Conservation (phyloP, 1,140 invertebrate genomes). For the Halyomorpha halys region DNA sequence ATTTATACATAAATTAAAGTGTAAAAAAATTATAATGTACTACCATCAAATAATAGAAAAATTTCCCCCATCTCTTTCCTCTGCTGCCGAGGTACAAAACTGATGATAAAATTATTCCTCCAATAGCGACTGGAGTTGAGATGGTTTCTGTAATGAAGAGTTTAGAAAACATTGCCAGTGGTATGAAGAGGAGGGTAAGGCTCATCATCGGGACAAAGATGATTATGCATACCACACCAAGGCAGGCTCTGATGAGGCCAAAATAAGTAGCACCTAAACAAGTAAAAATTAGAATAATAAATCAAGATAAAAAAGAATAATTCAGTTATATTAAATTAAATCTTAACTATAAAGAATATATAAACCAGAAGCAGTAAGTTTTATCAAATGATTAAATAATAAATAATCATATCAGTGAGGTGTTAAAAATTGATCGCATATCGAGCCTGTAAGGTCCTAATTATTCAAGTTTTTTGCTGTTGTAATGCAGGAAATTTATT, state of each 20-base stretch:
- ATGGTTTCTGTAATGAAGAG: background rate
- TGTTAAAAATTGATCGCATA: too few species aligned
- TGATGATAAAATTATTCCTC: background rate
- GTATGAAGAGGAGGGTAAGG: conserved; percentile 57
- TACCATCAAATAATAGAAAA: background rate
- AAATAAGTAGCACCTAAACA: conserved; percentile 40
- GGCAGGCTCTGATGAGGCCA: conserved; percentile 59
- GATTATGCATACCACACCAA: conserved; percentile 64
- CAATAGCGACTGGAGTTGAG: background rate
- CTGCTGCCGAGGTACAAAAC: background rate
- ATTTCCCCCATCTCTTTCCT: background rate
- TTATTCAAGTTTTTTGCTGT: too few species aligned
- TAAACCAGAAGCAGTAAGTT: too few species aligned
- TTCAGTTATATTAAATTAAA: too few species aligned
- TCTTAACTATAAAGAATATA: too few species aligned
- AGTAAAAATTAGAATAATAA: background rate
- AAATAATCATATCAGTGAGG: too few species aligned
- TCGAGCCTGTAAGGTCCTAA: too few species aligned
- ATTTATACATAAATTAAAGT: too few species aligned
- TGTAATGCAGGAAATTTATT: too few species aligned
- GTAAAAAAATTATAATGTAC: background rate
- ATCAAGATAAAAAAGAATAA: too few species aligned
- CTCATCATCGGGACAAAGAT: conserved; percentile 67
- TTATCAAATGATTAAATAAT: too few species aligned
- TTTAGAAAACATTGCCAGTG: conserved; percentile 57